phyloP scores from a whole-genome alignment of 2,888 invertebrate species.

The Idaea straminata region DNA sequence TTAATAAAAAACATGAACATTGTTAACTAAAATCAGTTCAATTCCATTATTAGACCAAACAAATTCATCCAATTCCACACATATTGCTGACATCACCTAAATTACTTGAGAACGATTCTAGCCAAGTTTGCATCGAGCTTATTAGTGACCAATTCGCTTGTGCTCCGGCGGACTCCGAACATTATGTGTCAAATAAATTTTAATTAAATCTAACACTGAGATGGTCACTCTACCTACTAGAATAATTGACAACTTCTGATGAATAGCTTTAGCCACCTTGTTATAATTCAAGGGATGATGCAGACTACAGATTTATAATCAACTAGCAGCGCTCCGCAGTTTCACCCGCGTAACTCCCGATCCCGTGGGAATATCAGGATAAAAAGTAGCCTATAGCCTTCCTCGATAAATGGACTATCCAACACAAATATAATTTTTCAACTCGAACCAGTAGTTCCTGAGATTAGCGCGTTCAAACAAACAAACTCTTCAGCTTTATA shows the following conservation, averaged over 20 bases:
- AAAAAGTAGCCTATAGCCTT: no score
- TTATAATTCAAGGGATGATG: slow-evolving; percentile 48
- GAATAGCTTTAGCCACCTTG: slow-evolving; percentile 71
- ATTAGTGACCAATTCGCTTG: slow-evolving; percentile 1
- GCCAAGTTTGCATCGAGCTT: neutral
- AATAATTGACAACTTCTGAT: slow-evolving; percentile 76
- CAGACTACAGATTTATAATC: neutral
- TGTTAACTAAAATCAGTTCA: neutral
- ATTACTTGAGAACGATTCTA: neutral
- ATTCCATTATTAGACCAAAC: neutral
- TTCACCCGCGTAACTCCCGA: no score
- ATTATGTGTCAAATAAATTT: slow-evolving; percentile 66
- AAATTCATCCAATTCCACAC: neutral
- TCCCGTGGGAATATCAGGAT: no score
- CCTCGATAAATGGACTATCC: no score
- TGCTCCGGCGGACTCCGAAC: neutral
- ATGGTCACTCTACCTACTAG: slow-evolving; percentile 53
- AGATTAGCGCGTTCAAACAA: no score
- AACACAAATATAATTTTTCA: no score
- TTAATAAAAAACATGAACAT: neutral
- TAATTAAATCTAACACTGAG: slow-evolving; percentile 69
- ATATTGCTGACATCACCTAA: neutral
- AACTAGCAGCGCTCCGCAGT: no score
- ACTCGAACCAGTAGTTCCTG: no score
- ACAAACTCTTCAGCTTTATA: no score